Evolutionary conservation across 2,888 invertebrate species (phyloP), one percentile per base, ranked within the genome.

Genomic region (Leucophenga montana): DNA sequence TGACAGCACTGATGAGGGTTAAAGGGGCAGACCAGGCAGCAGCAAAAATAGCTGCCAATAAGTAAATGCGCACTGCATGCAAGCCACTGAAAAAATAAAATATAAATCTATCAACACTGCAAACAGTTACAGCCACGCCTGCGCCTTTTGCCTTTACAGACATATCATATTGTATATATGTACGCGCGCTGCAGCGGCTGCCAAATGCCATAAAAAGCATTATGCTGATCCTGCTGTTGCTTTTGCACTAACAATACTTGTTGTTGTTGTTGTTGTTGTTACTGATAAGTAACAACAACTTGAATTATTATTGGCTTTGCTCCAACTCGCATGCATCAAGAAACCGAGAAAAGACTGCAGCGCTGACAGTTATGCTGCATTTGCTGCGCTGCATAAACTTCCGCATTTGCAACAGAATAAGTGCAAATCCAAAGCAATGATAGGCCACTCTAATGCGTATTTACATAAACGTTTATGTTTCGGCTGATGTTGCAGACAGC

Each of bases 321-420:
- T 82, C 84, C 80, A 80, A 80, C 83, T 83, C 83, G 80, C 80
- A 39, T 39, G 39, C 39, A 5, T 39, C 75, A 82, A 80, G 71
- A 77, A 78, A 74, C 71, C 46, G 69, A 64, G 68, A 65, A 56
- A 67, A 69, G 71, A 77, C 75, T 79, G 73, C 73, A 71, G 73
- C 73, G 81, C 77, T 84, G 84, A 84, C 84, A 80, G 80, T 84
- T 82, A 80, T 84, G 80, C 78, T 74, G 83, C 81, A 78, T 67
- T 69, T 68, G 70, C 67, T 71, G 48, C 75, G 39, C 27, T 11
- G 73, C 72, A 75, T 65, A 72, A 80, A 82, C 80, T 80, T 80
- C 80, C 80, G 80, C 80, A 80, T 80, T 84, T 75, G 11, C 39
- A 39, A 39, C 39, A 39, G 66, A 68, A 69, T 72, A 16, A 46